Evolutionary conservation across 2,113 vertebrate genomes (phyloP).

Genomic region (Solenodon paradoxus): DNA sequence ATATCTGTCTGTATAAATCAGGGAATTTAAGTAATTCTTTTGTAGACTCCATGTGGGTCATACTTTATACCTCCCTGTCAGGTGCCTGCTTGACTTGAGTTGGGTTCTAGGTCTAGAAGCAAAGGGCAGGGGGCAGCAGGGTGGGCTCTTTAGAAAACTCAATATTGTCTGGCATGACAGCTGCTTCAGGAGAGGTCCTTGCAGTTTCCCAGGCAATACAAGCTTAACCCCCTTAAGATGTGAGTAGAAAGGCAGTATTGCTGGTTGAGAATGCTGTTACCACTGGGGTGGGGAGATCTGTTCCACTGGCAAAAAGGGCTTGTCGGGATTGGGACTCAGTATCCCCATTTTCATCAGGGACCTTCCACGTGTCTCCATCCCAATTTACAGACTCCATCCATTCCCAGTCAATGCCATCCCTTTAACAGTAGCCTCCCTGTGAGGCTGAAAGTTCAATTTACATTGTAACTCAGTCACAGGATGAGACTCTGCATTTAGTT

Average conservation of each 20-base stretch:
- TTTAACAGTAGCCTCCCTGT: not conserved
- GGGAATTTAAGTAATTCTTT: not conserved
- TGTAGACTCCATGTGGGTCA: not conserved
- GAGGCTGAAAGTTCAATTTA: not conserved
- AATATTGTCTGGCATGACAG: not conserved
- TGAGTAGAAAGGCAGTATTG: not conserved
- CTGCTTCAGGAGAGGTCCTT: not conserved
- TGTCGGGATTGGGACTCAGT: not conserved
- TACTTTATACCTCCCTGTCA: not conserved
- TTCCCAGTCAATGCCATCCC: not conserved
- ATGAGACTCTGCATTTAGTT: not conserved
- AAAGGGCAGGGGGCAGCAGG: not conserved
- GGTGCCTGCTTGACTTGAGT: not conserved
- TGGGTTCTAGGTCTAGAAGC: not conserved
- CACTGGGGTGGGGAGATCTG: not conserved
- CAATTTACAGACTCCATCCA: not conserved
- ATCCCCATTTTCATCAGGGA: not conserved
- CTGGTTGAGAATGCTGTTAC: not conserved
- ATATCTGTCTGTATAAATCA: not conserved
- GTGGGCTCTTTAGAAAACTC: not conserved
- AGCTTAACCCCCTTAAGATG: not conserved
- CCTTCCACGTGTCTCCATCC: not conserved
- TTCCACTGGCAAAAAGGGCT: not conserved
- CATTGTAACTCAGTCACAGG: not conserved
- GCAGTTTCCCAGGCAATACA: not conserved